These are phyloP conservation scores for Hormaphis cornu DNA, from an alignment of 1,140 invertebrate genomes.

Conservation along the genomic window DNA sequence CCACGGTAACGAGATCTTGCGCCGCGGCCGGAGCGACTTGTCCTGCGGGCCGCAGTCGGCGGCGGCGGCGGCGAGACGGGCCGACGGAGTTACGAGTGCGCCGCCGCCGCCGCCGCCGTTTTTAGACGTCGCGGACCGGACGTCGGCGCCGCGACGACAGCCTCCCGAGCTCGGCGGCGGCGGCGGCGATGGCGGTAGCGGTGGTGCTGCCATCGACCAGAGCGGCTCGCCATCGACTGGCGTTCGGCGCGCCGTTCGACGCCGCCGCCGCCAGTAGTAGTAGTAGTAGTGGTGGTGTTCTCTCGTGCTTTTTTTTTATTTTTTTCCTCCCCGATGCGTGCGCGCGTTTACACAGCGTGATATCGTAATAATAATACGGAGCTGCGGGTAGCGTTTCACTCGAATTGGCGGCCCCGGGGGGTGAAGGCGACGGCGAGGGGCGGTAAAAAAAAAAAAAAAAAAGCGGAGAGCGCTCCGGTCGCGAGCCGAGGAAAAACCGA, in stretches of 20 bases:
- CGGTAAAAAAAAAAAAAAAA: too few species aligned
- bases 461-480: constrained; percentile 10
- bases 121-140: constrained; percentile 35
- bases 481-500: neutral
- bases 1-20: constrained; percentile 82
- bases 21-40: constrained; percentile 43
- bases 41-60: constrained; percentile 19
- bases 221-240: constrained; percentile 34
- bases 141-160: constrained; percentile 21
- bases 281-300: too few species aligned
- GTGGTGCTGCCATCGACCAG: constrained; percentile 43
- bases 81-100: neutral
- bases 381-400: too few species aligned
- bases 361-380: too few species aligned
- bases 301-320: too few species aligned
- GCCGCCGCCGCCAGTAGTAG: constrained; percentile 34
- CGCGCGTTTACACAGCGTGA: too few species aligned
- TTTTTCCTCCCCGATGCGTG: too few species aligned
- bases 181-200: constrained; percentile 34
- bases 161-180: constrained; percentile 39
- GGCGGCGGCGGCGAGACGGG: neutral
- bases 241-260: constrained; percentile 36
- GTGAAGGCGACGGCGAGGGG: too few species aligned
- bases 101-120: neutral
- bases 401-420: too few species aligned